Evolutionary conservation across 2,797 vertebrate species (phyloP).

Genomic region (Podarcis siculus): DNA sequence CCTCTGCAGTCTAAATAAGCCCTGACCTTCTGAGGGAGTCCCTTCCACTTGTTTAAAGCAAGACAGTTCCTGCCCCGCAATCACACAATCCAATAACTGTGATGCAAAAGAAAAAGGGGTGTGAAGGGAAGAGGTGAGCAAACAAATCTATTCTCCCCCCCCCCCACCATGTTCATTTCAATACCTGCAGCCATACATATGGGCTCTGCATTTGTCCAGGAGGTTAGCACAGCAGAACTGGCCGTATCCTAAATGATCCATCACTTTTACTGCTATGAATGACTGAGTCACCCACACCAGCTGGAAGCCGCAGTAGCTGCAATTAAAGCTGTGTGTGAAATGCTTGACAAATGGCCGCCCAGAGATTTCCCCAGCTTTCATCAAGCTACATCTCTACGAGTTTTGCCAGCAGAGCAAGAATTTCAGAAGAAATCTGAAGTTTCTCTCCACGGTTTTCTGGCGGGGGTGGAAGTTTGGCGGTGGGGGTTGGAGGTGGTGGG

Average conservation of each 20-base stretch:
- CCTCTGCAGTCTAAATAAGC: too few species aligned
- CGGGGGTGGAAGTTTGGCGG: neutral
- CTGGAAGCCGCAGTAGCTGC: conserved; percentile 14
- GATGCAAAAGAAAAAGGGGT: too few species aligned
- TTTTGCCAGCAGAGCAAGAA: neutral
- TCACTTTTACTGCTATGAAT: neutral
- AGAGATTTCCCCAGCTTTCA: conserved; percentile 25
- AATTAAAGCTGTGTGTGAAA: conserved; percentile 30
- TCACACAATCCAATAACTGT: too few species aligned
- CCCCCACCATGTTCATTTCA: neutral
- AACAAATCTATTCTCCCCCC: too few species aligned
- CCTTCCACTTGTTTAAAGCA: too few species aligned
- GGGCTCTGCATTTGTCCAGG: too few species aligned
- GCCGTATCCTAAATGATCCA: neutral
- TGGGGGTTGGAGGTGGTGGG: neutral
- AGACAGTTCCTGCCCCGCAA: too few species aligned
- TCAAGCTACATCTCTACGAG: neutral
- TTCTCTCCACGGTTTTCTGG: neutral
- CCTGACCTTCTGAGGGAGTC: too few species aligned
- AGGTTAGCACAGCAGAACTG: neutral
- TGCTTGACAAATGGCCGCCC: conserved; percentile 25
- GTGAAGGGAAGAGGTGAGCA: too few species aligned
- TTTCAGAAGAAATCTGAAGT: neutral
- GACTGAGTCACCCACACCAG: neutral
- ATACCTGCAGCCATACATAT: too few species aligned